Base-by-base conservation (phyloP, 1,140 invertebrate species). In the Drosophila arawakana region DNA sequence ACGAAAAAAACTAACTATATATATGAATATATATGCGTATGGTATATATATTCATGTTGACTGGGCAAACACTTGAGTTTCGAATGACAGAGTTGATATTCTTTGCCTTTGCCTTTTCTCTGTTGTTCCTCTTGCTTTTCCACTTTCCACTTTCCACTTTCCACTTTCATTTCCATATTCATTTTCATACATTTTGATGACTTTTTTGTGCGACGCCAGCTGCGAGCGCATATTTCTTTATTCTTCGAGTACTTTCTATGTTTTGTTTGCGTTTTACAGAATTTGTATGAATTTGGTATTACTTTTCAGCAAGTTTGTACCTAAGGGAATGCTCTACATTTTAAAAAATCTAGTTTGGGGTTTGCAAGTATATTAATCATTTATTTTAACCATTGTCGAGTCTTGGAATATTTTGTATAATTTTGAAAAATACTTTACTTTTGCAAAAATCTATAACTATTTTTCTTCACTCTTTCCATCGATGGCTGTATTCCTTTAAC, bases 41-140 rank as follows among this genome's bases (percentile, higher is more conserved):
- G 25, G 6, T 7, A 39, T 30, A 52, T n/a, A 50, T 39, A 67
- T 67, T 67, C 55, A 47, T 69, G 47, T 69, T 69, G 55, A 60
- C 55, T 49, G 39, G 66, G 13, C 55, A 68, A 50, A 68, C 55
- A 68, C 66, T 68, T 68, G 44, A 67, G 50, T 44, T 30, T 11
- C 10, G 15, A 21, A 37, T 59, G 35, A 15, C 39, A 50, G 39
- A 13, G 37, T 50, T 57, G 15, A 57, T 57, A 57, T 57, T 35
- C 41, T 58, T 49, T 58, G 13, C 46, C 62, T 25, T 63, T 52
- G 43, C 58, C 30, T 60, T 62, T 49, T 43, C n/a, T n/a, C 41
- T 11, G 9, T 41, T 43, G n/a, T 58, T 39, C 9, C 8, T 37
- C 46, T 35, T 46, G 30, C 30, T 15, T 13, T n/a, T 57, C 11